These are phyloP conservation scores for Xestia xanthographa DNA, from an alignment of 2,888 invertebrate genomes.

Conservation along the genomic window DNA sequence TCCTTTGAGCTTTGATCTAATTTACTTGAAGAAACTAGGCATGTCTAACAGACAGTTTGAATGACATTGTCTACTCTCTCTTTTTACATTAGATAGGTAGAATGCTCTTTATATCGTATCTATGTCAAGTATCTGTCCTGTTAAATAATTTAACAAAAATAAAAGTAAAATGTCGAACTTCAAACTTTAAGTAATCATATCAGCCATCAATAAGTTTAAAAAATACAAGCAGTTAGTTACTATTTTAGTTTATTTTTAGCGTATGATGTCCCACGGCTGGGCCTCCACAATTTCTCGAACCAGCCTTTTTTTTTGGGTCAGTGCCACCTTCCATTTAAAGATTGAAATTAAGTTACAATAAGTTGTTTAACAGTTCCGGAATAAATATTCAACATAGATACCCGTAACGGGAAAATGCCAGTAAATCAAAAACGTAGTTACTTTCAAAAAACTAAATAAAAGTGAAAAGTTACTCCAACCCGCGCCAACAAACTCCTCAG, in stretches of 20 bases:
- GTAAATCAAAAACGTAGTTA: background rate
- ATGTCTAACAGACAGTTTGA: background rate
- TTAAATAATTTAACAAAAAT: background rate
- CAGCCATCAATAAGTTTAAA: too few relatives aligned
- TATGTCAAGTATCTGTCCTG: background rate
- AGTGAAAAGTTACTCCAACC: background rate
- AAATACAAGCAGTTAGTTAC: background rate
- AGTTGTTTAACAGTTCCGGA: background rate
- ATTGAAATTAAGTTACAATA: too few relatives aligned
- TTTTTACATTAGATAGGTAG: background rate
- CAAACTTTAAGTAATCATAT: too few relatives aligned
- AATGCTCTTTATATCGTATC: background rate
- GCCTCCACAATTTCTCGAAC: background rate
- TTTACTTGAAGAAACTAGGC: background rate
- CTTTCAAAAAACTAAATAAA: background rate
- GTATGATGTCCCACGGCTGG: background rate
- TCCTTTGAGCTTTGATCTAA: background rate
- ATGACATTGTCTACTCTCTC: background rate
- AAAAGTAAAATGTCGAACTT: too few relatives aligned
- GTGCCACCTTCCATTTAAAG: background rate
- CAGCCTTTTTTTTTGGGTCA: background rate
- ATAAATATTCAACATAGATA: background rate
- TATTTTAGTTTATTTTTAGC: background rate
- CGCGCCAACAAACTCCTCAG: slow-evolving; percentile 3
- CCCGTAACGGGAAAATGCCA: background rate